phyloP scores from a whole-genome alignment of 2,888 invertebrate genomes.

The Drosophila greeni region DNA sequence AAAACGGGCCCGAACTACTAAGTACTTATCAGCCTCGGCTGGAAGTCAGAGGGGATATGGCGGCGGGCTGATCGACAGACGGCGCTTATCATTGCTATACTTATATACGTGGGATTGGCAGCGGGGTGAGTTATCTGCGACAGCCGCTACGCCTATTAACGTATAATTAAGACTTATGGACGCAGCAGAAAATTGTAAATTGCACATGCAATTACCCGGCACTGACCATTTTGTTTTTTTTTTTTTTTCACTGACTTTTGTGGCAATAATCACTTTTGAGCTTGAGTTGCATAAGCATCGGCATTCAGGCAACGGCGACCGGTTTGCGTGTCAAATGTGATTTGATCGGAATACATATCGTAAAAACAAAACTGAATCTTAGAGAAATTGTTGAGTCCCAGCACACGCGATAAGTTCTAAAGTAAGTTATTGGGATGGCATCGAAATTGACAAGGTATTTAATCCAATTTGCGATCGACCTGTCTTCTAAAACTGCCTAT shows the following conservation, averaged over 20 bases:
- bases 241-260: slow-evolving; percentile 2
- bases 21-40: slow-evolving; percentile 23
- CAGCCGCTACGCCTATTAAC: slow-evolving; percentile 30
- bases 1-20: slow-evolving; percentile 8
- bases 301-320: slow-evolving; percentile 10
- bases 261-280: slow-evolving; percentile 14
- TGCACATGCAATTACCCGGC: slow-evolving; percentile 34
- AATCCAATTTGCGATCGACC: neutral
- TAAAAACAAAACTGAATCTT: slow-evolving; percentile 2
- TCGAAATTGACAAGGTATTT: slow-evolving; percentile 1
- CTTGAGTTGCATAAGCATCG: slow-evolving; percentile 29
- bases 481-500: neutral
- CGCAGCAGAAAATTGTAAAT: slow-evolving; percentile 33
- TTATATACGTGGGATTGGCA: neutral
- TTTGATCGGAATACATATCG: slow-evolving; percentile 22
- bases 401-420: neutral
- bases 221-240: slow-evolving; percentile 13
- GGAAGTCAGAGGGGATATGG: slow-evolving; percentile 16
- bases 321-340: slow-evolving; percentile 34
- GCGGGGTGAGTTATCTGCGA: slow-evolving; percentile 17
- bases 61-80: slow-evolving; percentile 21
- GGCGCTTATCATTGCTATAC: slow-evolving; percentile 27
- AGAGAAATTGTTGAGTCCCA: neutral
- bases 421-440: slow-evolving; percentile 12
- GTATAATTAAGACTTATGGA: slow-evolving; percentile 24